Conservation (phyloP, 2,797 vertebrate species). For the Sebastolobus altivelis region DNA sequence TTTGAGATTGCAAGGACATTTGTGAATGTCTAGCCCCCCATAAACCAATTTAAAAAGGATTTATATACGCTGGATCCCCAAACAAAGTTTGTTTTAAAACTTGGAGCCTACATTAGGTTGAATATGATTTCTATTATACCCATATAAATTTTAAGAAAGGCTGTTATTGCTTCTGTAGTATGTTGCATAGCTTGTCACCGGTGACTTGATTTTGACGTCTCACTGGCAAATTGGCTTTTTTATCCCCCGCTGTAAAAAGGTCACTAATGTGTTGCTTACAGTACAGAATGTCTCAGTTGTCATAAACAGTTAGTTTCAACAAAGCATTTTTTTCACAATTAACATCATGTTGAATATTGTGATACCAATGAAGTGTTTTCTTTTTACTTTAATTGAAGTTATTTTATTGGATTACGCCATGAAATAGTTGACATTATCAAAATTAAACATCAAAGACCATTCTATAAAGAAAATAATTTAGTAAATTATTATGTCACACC, state of each 20-base stretch:
- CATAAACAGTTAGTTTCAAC: conserved; percentile 64
- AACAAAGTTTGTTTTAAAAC: conserved; percentile 89
- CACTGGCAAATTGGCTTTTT: conserved; percentile 67
- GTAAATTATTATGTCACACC: conserved; percentile 64
- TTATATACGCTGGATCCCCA: conserved; percentile 79
- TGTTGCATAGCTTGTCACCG: conserved; percentile 68
- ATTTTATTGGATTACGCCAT: conserved; percentile 66
- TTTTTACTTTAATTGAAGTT: conserved; percentile 63
- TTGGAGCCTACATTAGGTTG: conserved; percentile 86
- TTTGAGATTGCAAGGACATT: conserved; percentile 81
- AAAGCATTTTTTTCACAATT: conserved; percentile 62
- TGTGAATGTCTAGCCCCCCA: conserved; percentile 80
- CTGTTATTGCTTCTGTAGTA: conserved; percentile 71
- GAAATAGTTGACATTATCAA: conserved; percentile 61
- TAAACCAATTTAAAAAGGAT: conserved; percentile 73
- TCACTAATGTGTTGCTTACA: conserved; percentile 74
- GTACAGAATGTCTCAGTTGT: conserved; percentile 76
- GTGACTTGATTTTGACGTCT: conserved; percentile 63
- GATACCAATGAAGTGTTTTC: conserved; percentile 75
- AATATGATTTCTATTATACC: conserved; percentile 75
- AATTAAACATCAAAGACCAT: conserved; percentile 55
- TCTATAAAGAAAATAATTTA: conserved; percentile 64
- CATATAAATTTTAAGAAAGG: conserved; percentile 59
- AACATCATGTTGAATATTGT: conserved; percentile 74
- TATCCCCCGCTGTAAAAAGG: conserved; percentile 65